Evolutionary conservation across 2,113 vertebrate species (phyloP).

Genomic region (Microcebus jonahi): DNA sequence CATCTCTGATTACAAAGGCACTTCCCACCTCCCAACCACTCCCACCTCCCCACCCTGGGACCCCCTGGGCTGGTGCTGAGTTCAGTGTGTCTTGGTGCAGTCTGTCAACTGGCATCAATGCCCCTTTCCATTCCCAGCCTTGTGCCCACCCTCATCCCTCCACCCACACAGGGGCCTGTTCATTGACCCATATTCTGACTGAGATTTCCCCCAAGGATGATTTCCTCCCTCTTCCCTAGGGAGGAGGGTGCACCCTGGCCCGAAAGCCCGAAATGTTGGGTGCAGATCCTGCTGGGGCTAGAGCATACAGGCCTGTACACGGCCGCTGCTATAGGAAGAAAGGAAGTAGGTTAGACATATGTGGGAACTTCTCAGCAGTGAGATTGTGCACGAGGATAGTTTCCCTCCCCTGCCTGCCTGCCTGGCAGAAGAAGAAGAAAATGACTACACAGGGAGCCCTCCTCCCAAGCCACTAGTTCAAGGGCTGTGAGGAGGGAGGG

Average conservation of each 20-base stretch:
- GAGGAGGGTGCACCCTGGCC: neutral
- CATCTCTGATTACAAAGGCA: slow-evolving; percentile 70
- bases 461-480: neutral
- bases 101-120: neutral
- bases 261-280: neutral
- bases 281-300: neutral
- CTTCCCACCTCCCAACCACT: slow-evolving; percentile 28
- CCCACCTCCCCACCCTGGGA: neutral
- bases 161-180: neutral
- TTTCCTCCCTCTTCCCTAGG: neutral
- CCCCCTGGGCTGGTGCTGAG: neutral
- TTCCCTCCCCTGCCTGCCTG: neutral
- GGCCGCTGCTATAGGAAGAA: neutral
- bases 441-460: neutral
- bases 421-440: neutral
- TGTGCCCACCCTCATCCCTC: neutral
- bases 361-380: slow-evolving; percentile 29
- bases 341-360: slow-evolving; percentile 28
- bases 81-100: neutral
- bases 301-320: neutral
- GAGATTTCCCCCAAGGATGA: neutral
- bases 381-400: neutral
- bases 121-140: neutral
- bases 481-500: neutral
- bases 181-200: neutral